These are phyloP conservation scores for Hylaeus volcanicus DNA, from an alignment of 1,140 invertebrate genomes.

Conservation along the genomic window DNA sequence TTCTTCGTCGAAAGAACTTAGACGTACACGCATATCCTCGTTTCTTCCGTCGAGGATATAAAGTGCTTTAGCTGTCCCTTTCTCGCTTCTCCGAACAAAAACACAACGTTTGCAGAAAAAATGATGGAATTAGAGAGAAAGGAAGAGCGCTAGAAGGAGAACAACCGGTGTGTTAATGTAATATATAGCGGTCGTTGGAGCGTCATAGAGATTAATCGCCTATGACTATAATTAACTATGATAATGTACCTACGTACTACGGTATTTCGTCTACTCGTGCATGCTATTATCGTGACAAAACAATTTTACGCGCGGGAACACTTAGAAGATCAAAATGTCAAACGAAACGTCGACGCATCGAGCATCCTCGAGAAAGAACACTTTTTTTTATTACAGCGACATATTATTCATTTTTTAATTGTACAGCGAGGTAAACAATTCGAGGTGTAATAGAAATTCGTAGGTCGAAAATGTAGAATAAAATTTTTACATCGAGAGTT, in stretches of 20 bases:
- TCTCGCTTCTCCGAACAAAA: conserved; percentile 4
- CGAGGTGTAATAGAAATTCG: too few species aligned
- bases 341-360: not conserved
- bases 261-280: conserved; percentile 10
- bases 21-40: not conserved
- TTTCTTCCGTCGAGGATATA: not conserved
- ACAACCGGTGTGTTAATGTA: not conserved
- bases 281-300: conserved; percentile 29
- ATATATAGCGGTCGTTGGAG: not conserved
- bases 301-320: conserved; percentile 32
- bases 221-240: not conserved
- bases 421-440: not conserved
- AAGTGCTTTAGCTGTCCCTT: conserved; percentile 15
- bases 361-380: not conserved
- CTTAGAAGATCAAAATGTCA: not conserved
- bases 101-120: not conserved
- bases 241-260: conserved; percentile 5
- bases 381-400: too few species aligned
- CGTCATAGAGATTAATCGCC: not conserved
- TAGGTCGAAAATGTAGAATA: too few species aligned
- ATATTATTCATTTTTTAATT: too few species aligned
- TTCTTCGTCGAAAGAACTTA: not conserved
- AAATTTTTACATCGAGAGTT: too few species aligned
- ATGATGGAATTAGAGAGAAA: conserved; percentile 2
- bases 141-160: not conserved